Base-by-base conservation (phyloP, 2,113 vertebrate species). In the Calypte anna region DNA sequence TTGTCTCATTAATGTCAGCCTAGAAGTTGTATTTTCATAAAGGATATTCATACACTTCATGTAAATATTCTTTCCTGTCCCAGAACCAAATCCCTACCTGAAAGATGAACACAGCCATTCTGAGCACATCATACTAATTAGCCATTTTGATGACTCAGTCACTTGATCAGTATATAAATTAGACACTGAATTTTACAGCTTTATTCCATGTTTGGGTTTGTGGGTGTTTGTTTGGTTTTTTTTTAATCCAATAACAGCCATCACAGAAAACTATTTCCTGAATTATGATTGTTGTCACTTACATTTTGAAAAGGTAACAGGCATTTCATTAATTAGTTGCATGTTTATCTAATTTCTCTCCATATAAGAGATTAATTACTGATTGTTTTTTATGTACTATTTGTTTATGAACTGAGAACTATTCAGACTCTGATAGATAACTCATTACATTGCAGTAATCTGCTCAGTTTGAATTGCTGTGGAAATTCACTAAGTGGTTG, bases 221-320 rank as follows among this genome's bases (percentile, higher is more conserved):
- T 59, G 30, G 10, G 9, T 10, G 4, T 0, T 1, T 36, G 38
- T 43, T 44, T 6, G 17, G 4, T 0, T 1, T 36, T 46, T 48
- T 44, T 6, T 62, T 53, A 64, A 31, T 57, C 46, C 12, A 63
- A 2, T 50, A 70, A 38, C 9, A 74, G 24, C 7, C 25, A 61
- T 31, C 2, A 0, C 27, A 63, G 40, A 80, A 86, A 61, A 33
- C 51, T 75, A 27, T 6, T 43, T 78, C 46, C 40, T 57, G 22
- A 28, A 53, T 55, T 12, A 53, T 50, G 14, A 64, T 10, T 57
- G 12, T 20, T 76, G 51, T 36, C 68, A 54, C 16, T 19, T 28
- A 31, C 10, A 25, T 77, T 77, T 72, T 31, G 17, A 51, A 44
- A 79, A 51, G 38, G 4, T 67, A 46, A 50, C 40, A 72, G 17